Evolutionary conservation across 2,888 invertebrate species (phyloP).

Genomic region (Epistrophella euchroma): DNA sequence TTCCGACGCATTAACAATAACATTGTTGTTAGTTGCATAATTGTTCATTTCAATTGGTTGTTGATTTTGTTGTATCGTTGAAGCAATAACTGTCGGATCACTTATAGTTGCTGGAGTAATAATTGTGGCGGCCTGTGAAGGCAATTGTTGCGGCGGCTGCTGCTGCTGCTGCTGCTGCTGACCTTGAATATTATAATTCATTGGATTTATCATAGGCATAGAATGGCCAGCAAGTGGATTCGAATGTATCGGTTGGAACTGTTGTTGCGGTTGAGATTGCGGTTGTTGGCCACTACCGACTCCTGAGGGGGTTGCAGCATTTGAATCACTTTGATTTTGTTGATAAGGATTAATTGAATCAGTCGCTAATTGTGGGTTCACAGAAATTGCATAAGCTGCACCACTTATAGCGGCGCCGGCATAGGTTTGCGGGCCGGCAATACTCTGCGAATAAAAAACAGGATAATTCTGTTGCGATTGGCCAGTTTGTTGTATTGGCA

Average conservation of each 20-base stretch:
- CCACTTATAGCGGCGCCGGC: slow-evolving; percentile 77
- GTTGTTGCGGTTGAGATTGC: slow-evolving; percentile 79
- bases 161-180: slow-evolving; percentile 72
- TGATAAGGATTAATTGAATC: slow-evolving; percentile 30
- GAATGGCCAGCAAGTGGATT: slow-evolving; percentile 79
- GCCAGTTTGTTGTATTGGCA: slow-evolving; percentile 63
- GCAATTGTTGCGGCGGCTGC: slow-evolving; percentile 75
- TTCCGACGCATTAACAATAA: slow-evolving; percentile 4
- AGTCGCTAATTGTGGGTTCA: slow-evolving; percentile 47
- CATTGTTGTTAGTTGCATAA: background rate
- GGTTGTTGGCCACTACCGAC: slow-evolving; percentile 78
- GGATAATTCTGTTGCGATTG: slow-evolving; percentile 75
- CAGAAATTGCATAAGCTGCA: slow-evolving; percentile 57
- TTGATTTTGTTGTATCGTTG: slow-evolving; percentile 76
- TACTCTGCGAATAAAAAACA: slow-evolving; percentile 31
- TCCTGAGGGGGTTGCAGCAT: slow-evolving; percentile 67
- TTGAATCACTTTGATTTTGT: slow-evolving; percentile 27
- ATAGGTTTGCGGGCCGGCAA: slow-evolving; percentile 80
- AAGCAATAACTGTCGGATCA: slow-evolving; percentile 79
- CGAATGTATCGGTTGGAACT: slow-evolving; percentile 59
- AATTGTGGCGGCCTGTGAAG: slow-evolving; percentile 77
- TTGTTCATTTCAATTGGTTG: no score
- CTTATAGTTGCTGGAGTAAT: slow-evolving; percentile 81
- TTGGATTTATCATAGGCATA: slow-evolving; percentile 80
- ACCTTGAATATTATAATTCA: slow-evolving; percentile 79